Percentiles rank a stretch among this genome's conserved stretches.
These are phyloP conservation scores for Semibalanus balanoides DNA, from an alignment of 1,140 invertebrate species.

Conservation along the genomic window DNA sequence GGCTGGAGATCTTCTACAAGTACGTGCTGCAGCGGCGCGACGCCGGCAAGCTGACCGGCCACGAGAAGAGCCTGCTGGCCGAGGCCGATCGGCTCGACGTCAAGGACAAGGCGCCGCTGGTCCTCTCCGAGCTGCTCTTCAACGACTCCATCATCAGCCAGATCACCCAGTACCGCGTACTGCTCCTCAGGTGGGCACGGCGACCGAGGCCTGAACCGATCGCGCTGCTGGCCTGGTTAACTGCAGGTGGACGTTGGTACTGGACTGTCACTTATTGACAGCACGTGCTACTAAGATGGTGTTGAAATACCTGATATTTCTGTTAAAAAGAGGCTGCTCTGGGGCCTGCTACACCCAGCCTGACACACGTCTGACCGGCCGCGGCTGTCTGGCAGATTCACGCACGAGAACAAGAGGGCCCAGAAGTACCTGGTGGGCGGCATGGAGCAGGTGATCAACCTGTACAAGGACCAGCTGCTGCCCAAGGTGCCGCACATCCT, in stretches of 20 bases:
- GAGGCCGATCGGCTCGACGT: conserved; percentile 94
- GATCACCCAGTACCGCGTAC: conserved; percentile 18
- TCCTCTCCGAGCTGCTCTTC: conserved; percentile 86
- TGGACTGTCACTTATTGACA: too few species aligned
- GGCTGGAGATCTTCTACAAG: conserved; percentile 88
- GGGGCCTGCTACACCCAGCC: too few species aligned
- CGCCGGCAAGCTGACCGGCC: conserved; percentile 26
- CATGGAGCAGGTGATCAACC: conserved; percentile 80
- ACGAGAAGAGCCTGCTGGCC: conserved; percentile 69
- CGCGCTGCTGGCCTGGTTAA: too few species aligned
- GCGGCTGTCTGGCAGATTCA: conserved; percentile 40
- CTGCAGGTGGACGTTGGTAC: too few species aligned
- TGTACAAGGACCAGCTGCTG: conserved; percentile 64
- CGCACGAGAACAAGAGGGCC: conserved; percentile 71
- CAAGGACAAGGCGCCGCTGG: conserved; percentile 79
- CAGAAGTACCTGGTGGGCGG: conserved; percentile 91
- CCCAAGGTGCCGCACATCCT: conserved; percentile 78
- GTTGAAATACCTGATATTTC: too few species aligned
- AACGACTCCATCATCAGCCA: conserved; percentile 57
- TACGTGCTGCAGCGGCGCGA: conserved; percentile 60
- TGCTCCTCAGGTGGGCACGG: conserved; percentile 19
- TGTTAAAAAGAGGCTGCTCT: too few species aligned
- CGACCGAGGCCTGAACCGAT: too few species aligned
- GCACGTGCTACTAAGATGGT: too few species aligned
- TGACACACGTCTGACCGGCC: too few species aligned